phyloP scores from a whole-genome alignment of 2,888 invertebrate species.

The Tetanocera ferruginea region DNA sequence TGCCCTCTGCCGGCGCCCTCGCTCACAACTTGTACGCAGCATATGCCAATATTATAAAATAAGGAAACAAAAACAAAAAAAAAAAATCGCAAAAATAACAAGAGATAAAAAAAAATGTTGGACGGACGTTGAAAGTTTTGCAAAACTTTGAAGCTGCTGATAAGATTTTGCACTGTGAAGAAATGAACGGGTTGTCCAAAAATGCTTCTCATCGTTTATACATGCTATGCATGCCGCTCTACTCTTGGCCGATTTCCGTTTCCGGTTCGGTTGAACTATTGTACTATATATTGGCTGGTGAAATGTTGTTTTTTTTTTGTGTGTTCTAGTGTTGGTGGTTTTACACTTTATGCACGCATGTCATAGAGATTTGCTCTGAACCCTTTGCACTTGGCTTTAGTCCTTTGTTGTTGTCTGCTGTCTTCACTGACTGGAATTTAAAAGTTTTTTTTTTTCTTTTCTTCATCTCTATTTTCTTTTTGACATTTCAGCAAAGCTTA shows the following conservation, averaged over 20 bases:
- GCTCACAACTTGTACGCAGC: not conserved
- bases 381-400: slow-evolving; percentile 22
- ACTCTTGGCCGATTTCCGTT: slow-evolving; percentile 14
- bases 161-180: slow-evolving; percentile 39
- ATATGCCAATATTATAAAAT: not conserved
- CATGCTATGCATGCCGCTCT: not conserved
- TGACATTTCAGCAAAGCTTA: slow-evolving; percentile 28
- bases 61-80: not conserved
- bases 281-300: not conserved
- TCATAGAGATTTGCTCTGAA: slow-evolving; percentile 31
- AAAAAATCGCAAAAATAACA: not conserved
- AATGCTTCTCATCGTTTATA: not conserved
- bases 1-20: slow-evolving; percentile 33
- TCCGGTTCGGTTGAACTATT: slow-evolving; percentile 34
- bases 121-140: slow-evolving; percentile 30
- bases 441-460: not conserved
- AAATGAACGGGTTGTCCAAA: not conserved
- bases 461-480: not conserved
- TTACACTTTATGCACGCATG: slow-evolving; percentile 40
- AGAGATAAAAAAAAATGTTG: not conserved
- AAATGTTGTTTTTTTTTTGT: not conserved
- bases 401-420: not conserved
- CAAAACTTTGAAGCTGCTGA: slow-evolving; percentile 44
- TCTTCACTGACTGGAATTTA: slow-evolving; percentile 4
- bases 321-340: slow-evolving; percentile 32